phyloP scores from a whole-genome alignment of 2,888 invertebrate species.

The Diarsia dahlii region DNA sequence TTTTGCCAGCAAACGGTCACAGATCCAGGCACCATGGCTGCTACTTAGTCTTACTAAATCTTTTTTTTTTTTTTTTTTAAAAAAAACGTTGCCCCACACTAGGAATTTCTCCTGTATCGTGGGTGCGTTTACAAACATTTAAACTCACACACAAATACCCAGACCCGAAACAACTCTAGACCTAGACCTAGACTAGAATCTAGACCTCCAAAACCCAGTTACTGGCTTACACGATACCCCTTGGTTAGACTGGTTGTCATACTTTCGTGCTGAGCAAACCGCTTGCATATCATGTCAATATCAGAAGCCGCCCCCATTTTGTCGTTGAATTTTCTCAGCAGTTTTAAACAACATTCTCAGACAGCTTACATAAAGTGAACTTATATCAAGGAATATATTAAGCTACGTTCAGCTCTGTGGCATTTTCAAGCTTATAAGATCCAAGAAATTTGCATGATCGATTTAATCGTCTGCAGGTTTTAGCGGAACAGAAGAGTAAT shows the following conservation, averaged over 20 bases:
- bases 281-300: not conserved
- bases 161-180: too few relatives aligned
- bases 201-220: not conserved
- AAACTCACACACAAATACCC: too few relatives aligned
- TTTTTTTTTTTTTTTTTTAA: too few relatives aligned
- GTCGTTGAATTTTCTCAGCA: not conserved
- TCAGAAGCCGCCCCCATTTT: too few relatives aligned
- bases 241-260: not conserved
- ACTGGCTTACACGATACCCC: not conserved
- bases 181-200: too few relatives aligned
- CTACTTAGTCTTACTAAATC: not conserved
- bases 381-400: conserved; percentile 24
- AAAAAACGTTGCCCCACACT: too few relatives aligned
- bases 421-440: not conserved
- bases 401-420: not conserved
- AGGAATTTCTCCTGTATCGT: too few relatives aligned
- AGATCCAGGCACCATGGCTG: too few relatives aligned
- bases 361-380: not conserved
- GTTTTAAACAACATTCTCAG: conserved; percentile 12
- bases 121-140: too few relatives aligned
- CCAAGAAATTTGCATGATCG: conserved; percentile 14
- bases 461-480: not conserved
- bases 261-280: not conserved
- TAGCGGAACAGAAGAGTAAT: not conserved
- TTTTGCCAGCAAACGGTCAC: too few relatives aligned